These are phyloP conservation scores for Odontophorus gujanensis DNA, from an alignment of 2,113 vertebrate species.

Conservation along the genomic window DNA sequence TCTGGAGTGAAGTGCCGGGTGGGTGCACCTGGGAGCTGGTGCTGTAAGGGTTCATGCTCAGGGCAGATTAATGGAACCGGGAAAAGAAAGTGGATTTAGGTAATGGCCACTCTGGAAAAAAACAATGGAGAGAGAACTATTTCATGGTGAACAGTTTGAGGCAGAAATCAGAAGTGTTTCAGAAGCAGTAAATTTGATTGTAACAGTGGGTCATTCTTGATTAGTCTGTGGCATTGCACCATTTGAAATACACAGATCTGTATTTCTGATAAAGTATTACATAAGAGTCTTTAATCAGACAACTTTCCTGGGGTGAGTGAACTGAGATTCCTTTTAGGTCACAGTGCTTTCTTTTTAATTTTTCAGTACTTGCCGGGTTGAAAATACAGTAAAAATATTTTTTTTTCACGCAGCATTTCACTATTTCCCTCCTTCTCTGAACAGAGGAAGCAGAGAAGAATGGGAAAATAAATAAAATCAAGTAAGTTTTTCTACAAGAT, in stretches of 20 bases:
- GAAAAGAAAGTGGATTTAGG: slow-evolving; percentile 8
- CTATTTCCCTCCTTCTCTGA: background rate
- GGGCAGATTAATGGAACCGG: background rate
- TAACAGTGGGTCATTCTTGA: background rate
- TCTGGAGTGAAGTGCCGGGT: background rate
- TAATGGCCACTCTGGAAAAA: background rate
- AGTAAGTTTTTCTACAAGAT: slow-evolving; percentile 41
- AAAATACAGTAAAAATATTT: slow-evolving; percentile 19
- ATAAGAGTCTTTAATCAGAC: background rate
- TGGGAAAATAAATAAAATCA: slow-evolving; percentile 63
- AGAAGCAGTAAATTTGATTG: background rate
- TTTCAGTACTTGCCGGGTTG: background rate
- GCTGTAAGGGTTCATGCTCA: background rate
- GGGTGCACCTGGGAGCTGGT: background rate
- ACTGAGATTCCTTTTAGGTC: slow-evolving; percentile 23
- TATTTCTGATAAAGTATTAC: background rate
- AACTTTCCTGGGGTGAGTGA: background rate
- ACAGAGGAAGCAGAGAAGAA: slow-evolving; percentile 56
- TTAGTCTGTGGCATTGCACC: background rate
- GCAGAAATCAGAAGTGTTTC: background rate
- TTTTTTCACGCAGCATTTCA: background rate
- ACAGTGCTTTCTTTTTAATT: slow-evolving; percentile 8
- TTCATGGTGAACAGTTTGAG: background rate
- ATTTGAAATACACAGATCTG: background rate
- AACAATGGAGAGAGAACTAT: background rate